These are phyloP conservation scores for Archilochus colubris DNA, from an alignment of 2,113 vertebrate genomes.

Conservation along the genomic window DNA sequence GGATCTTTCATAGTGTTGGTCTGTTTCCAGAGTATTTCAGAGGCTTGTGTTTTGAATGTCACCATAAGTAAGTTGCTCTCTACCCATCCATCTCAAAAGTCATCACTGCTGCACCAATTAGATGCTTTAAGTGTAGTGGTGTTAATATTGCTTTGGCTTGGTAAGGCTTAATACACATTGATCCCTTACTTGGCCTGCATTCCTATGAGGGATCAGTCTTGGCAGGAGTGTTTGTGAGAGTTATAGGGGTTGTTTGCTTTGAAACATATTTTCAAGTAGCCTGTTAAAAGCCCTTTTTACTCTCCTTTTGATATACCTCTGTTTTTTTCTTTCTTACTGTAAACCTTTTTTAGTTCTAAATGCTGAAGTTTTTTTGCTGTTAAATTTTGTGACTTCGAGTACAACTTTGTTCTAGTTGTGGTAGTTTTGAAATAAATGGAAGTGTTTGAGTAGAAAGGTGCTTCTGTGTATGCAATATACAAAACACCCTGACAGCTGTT, in stretches of 20 bases:
- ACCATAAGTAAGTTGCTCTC: conserved; percentile 54
- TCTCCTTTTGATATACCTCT: not conserved
- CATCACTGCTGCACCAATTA: conserved; percentile 26
- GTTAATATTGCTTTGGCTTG: not conserved
- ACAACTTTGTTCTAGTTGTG: not conserved
- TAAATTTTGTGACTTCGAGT: not conserved
- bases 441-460: not conserved
- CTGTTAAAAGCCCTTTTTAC: not conserved
- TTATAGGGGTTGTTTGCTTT: not conserved
- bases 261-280: conserved; percentile 27
- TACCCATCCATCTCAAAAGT: conserved; percentile 35
- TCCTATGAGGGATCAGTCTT: rapidly evolving
- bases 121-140: not conserved
- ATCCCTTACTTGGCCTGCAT: not conserved
- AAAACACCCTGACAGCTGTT: not conserved
- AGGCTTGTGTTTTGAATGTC: conserved; percentile 60
- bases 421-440: not conserved
- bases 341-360: not conserved
- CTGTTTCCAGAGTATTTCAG: conserved; percentile 63
- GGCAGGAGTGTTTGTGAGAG: not conserved
- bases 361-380: not conserved
- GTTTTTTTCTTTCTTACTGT: not conserved
- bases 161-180: not conserved
- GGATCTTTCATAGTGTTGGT: conserved; percentile 61
- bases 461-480: not conserved